These are phyloP conservation scores for Agelas oroides DNA, from an alignment of 37 sponge, comb jelly and placozoan genomes.

Conservation along the genomic window DNA sequence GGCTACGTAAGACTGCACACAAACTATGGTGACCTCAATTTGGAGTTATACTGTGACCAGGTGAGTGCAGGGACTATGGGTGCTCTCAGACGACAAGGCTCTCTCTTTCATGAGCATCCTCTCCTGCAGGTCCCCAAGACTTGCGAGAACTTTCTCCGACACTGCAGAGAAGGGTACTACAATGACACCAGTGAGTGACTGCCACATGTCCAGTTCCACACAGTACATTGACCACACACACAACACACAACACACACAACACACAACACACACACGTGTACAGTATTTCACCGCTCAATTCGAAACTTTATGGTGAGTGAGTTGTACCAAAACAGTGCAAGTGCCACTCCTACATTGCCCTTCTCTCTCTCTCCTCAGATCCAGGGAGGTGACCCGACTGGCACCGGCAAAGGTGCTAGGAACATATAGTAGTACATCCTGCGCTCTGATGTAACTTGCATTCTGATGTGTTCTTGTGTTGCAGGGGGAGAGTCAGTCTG, in stretches of 20 bases:
- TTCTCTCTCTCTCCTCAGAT: too few species aligned
- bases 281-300: conserved; percentile 94
- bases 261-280: too few species aligned
- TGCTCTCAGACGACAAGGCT: not conserved
- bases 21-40: conserved; percentile 86
- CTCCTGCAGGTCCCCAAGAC: conserved; percentile 79
- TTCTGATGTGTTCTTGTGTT: not conserved
- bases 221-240: too few species aligned
- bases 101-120: too few species aligned
- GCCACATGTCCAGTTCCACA: too few species aligned
- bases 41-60: conserved; percentile 92
- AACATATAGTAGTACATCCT: not conserved
- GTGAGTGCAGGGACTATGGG: conserved; percentile 20
- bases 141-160: conserved; percentile 89
- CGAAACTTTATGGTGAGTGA: conserved; percentile 91
- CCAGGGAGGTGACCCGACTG: conserved; percentile 94
- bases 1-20: conserved; percentile 90
- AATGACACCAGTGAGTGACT: conserved; percentile 81
- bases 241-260: too few species aligned
- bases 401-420: conserved; percentile 72
- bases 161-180: conserved; percentile 87
- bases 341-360: too few species aligned
- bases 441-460: not conserved
- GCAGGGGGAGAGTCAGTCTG: conserved; percentile 91
- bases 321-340: too few species aligned